Evolutionary conservation across 2,797 vertebrate species (phyloP), one percentile per base, ranked within the genome.

Genomic region (Miichthys miiuy): DNA sequence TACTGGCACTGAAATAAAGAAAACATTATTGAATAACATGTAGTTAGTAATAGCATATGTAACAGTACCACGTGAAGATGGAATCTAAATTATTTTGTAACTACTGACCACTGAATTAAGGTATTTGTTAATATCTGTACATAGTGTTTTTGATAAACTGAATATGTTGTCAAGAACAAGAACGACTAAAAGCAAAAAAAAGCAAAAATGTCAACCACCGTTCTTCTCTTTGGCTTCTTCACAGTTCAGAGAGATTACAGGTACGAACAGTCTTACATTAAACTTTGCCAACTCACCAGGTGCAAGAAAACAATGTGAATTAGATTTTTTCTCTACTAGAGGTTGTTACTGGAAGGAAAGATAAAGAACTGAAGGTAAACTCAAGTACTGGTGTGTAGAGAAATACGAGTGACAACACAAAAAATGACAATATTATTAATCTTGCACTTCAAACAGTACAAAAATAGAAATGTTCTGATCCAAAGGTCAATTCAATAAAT

Each of bases 401-500:
- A 77, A 14, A 75, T 3, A 52, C 0, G 25, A 81, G 55, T 55
- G 46, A 77, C 20, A 73, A 75, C 47, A 90, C 27, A 79, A 68
- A 81, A 65, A 38, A 77, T 14, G 17, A 77, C 79, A 78, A 83
- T 58, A 85, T 85, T 74, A 90, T 84, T 78, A 74, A 84, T 77
- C 75, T 91, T 65, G 89, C 93, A 96, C 93, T 96, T 96, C 95
- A 96, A 95, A 97, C 95, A 96, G 95, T 98, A 98, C 94, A 98
- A 98, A 99, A 97, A 98, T 98, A 97, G 93, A 97, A 94, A 80
- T 77, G 93, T 96, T 98, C 95, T 97, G 91, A 96, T 96, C 92
- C 95, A 94, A 95, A 96, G 86, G 91, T 95, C 90, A 44, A 93
- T 96, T 96, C 94, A 98, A 99, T 99, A 99, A 98, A 98, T 98